Conservation (phyloP, 1,140 invertebrate species). For the Euborellia annulipes region DNA sequence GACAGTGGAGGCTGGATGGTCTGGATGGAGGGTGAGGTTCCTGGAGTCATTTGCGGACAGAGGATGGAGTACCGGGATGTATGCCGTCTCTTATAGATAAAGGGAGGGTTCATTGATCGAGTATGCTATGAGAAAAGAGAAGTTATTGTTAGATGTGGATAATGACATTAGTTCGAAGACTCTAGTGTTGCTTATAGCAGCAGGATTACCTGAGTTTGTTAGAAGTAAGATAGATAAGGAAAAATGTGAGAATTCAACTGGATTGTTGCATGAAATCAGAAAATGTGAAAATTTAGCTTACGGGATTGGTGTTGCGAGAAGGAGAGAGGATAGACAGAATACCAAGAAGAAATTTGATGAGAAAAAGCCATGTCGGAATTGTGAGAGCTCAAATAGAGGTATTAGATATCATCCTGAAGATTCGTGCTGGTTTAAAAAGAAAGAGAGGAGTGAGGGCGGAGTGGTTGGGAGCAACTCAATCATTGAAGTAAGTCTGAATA, state of each 20-base stretch:
- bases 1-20: constrained; percentile 14
- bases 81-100: constrained; percentile 21
- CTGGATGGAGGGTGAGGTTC: constrained; percentile 20
- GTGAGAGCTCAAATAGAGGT: constrained; percentile 18
- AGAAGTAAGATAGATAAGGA: constrained; percentile 18
- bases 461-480: constrained; percentile 13
- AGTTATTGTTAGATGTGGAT: constrained; percentile 18
- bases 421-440: constrained; percentile 17
- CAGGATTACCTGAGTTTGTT: constrained; percentile 20
- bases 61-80: constrained; percentile 20
- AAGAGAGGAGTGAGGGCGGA: constrained; percentile 12
- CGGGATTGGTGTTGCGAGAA: constrained; percentile 5
- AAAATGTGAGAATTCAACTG: constrained; percentile 9
- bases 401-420: constrained; percentile 17
- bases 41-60: constrained; percentile 21
- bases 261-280: constrained; percentile 15
- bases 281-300: constrained; percentile 19
- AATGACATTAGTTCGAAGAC: constrained; percentile 17
- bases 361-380: constrained; percentile 16
- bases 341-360: constrained; percentile 13
- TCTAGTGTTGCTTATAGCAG: constrained; percentile 16
- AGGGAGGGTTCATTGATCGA: constrained; percentile 19
- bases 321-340: constrained; percentile 5
- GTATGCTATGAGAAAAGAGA: constrained; percentile 23
- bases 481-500: constrained; percentile 10